Percentiles rank a stretch among this genome's conserved stretches.
These are phyloP conservation scores for Brachyalestes nurse DNA, from an alignment of 2,797 vertebrate species.

Conservation along the genomic window DNA sequence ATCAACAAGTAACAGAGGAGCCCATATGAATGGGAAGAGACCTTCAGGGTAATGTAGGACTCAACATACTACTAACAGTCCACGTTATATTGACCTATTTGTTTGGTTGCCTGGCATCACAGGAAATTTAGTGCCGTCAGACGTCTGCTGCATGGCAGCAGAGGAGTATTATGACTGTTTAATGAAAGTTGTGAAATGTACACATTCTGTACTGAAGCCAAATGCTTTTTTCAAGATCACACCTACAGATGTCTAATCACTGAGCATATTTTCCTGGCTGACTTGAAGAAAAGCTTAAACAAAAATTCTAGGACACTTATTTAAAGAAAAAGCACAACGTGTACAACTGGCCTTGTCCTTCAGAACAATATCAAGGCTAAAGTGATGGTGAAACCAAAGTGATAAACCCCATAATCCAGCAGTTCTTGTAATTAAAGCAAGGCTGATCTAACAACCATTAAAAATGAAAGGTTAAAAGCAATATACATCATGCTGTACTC, in stretches of 20 bases:
- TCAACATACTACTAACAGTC: slow-evolving; percentile 14
- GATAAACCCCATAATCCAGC: background rate
- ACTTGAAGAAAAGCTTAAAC: too few species aligned
- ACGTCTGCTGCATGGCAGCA: background rate
- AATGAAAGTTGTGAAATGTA: background rate
- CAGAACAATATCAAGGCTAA: background rate
- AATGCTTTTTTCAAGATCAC: background rate
- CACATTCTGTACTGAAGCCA: background rate
- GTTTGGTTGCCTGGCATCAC: slow-evolving; percentile 3
- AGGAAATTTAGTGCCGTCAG: background rate
- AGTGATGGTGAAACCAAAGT: background rate
- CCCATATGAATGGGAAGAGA: slow-evolving; percentile 49
- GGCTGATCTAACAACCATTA: background rate
- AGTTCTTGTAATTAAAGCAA: background rate
- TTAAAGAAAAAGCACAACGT: background rate
- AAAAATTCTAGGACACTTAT: too few species aligned
- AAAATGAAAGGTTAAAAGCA: background rate
- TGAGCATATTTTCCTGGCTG: background rate
- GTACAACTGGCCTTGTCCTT: slow-evolving; percentile 1
- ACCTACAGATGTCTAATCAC: background rate
- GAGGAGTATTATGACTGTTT: background rate
- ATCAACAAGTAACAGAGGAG: slow-evolving; percentile 58
- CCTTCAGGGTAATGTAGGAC: background rate
- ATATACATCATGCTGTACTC: background rate
- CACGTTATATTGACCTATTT: background rate